Evolutionary conservation across 2,888 invertebrate species (phyloP).

Genomic region (Tridacna crocea): DNA sequence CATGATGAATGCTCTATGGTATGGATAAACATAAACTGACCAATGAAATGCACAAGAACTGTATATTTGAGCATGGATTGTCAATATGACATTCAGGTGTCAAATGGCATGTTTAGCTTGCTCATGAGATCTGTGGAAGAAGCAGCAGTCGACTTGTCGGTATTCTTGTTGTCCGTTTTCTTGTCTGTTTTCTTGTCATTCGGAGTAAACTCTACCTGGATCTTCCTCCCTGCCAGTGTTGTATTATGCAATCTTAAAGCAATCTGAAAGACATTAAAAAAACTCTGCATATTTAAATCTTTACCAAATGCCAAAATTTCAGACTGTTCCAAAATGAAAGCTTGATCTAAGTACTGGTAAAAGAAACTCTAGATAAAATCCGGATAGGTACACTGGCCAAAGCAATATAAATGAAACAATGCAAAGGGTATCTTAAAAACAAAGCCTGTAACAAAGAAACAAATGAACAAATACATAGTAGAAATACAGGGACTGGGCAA

Average conservation of each 20-base stretch:
- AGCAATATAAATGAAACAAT: too few species aligned
- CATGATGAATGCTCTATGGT: neutral
- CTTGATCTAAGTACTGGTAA: too few species aligned
- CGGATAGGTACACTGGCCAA: too few species aligned
- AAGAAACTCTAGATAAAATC: too few species aligned
- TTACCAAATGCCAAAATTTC: too few species aligned
- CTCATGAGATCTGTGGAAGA: constrained; percentile 61
- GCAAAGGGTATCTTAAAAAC: too few species aligned
- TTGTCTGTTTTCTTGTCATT: constrained; percentile 74
- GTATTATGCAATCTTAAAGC: constrained; percentile 80
- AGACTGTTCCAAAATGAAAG: too few species aligned
- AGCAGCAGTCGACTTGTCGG: neutral
- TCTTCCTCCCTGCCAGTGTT: constrained; percentile 76
- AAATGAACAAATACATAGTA: too few species aligned
- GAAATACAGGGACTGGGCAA: too few species aligned
- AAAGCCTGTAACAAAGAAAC: too few species aligned
- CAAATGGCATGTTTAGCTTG: constrained; percentile 69
- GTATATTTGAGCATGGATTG: neutral
- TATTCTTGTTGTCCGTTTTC: constrained; percentile 67
- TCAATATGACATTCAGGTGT: constrained; percentile 20
- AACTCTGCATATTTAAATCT: neutral
- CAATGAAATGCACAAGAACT: neutral
- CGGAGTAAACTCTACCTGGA: constrained; percentile 81
- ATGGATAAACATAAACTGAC: neutral
- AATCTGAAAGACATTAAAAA: constrained; percentile 67